phyloP scores from a whole-genome alignment of 37 sponge, comb jelly and placozoan species.

The Beroe forskalii region DNA sequence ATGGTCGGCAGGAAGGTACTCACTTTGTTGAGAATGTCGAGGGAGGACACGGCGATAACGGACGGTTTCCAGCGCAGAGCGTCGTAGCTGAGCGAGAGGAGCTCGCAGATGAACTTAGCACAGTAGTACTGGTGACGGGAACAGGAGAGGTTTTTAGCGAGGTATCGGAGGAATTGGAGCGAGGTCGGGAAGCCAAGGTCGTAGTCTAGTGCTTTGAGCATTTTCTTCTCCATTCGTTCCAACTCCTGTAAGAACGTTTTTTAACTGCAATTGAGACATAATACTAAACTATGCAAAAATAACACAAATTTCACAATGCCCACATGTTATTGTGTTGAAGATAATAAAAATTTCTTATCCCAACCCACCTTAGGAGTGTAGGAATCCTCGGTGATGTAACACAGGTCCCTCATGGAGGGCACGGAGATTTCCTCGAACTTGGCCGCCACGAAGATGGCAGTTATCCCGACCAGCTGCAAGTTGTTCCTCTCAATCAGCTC shows the following conservation, averaged over 20 bases:
- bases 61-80: conserved; percentile 40
- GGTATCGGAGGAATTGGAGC: conserved; percentile 35
- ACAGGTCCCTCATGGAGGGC: conserved; percentile 50
- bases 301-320: too few relatives aligned
- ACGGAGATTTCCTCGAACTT: conserved; percentile 60
- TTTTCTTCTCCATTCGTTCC: conserved; percentile 1
- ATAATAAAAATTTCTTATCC: too few relatives aligned
- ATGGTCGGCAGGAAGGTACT: conserved; percentile 12
- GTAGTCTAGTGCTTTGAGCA: conserved; percentile 39
- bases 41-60: conserved; percentile 21
- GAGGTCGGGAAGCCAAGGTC: conserved; percentile 44
- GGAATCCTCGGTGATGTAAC: conserved; percentile 64
- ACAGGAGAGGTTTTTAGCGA: conserved; percentile 30
- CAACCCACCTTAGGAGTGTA: conserved; percentile 62
- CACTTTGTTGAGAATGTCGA: conserved; percentile 23
- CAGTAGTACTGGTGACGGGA: conserved; percentile 40
- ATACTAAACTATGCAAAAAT: too few relatives aligned
- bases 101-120: conserved; percentile 43
- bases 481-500: conserved; percentile 1
- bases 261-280: too few relatives aligned
- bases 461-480: conserved; percentile 57
- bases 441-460: background rate
- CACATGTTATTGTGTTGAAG: too few relatives aligned
- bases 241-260: conserved; percentile 19
- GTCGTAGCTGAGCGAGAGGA: conserved; percentile 1